A percentile compares a stretch with the other conserved stretches of the same genome.
phyloP scores from a whole-genome alignment of 2,797 vertebrate genomes.

The Sus cebifrons region DNA sequence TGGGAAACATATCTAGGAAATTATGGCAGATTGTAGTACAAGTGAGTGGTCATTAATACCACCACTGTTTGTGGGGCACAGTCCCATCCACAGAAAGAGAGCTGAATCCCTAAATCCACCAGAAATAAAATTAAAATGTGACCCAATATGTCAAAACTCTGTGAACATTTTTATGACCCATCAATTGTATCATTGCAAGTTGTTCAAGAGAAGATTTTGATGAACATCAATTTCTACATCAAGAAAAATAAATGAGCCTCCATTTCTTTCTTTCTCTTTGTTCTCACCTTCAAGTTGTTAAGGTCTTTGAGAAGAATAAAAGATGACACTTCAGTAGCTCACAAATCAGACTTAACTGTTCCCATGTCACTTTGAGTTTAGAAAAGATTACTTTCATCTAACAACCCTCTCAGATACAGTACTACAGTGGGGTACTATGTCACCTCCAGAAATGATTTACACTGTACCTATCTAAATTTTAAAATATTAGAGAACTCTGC shows the following conservation, averaged over 20 bases:
- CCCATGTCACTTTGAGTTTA: constrained; percentile 83
- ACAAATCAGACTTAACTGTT: constrained; percentile 85
- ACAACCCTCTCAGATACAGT: constrained; percentile 75
- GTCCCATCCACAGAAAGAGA: constrained; percentile 41
- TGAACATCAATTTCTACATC: constrained; percentile 82
- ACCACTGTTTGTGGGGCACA: not conserved
- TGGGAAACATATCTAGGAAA: constrained; percentile 49
- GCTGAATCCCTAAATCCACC: constrained; percentile 57
- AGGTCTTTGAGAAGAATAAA: constrained; percentile 85
- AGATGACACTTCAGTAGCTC: constrained; percentile 78
- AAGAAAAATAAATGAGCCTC: constrained; percentile 81
- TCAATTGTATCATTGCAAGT: constrained; percentile 74
- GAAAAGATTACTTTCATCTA: constrained; percentile 85
- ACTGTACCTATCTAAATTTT: constrained; percentile 76
- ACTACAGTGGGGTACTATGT: constrained; percentile 59
- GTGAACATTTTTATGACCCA: constrained; percentile 79
- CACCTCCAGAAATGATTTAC: constrained; percentile 85
- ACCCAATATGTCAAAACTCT: constrained; percentile 70
- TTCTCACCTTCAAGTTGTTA: constrained; percentile 85
- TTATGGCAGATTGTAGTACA: constrained; percentile 65
- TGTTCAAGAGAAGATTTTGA: constrained; percentile 82
- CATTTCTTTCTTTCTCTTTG: constrained; percentile 80
- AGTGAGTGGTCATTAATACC: constrained; percentile 45
- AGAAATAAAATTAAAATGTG: constrained; percentile 62
- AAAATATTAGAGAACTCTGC: constrained; percentile 73